Evolutionary conservation across 2,888 invertebrate species (phyloP), one percentile per base, ranked within the genome.

Genomic region (Tinea pellionella): DNA sequence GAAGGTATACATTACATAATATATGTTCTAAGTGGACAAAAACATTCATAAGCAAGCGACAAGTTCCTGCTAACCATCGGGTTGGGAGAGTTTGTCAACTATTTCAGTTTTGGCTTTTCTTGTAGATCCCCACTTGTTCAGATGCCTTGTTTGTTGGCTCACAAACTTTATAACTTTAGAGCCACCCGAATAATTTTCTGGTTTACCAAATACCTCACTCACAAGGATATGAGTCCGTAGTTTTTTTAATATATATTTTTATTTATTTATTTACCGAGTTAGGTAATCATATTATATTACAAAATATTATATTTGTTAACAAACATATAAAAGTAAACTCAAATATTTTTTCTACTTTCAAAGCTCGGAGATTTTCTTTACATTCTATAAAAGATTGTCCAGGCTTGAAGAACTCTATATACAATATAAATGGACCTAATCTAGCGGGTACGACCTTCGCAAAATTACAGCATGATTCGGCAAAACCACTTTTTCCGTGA

Each of bases 61-160:
- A 47, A 47, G 47, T 47, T 15, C 16, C 47, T 13, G 16, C 47
- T 53, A 53, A 53, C 51, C 16, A 51, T 24, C 53, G 53, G 53
- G 53, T 53, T 4, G 19, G 53, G 53, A 57, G 57, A 57, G 57
- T 57, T 57, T 57, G 57, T 32, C 32, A 57, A 57, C 57, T 57
- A 57, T 57, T 57, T 57, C 57, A 32, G 57, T 57, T 32, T 32
- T 30, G 32, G 57, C 30, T 32, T 57, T 57, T 32, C 24, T 15
- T 57, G 30, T 30, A 32, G 32, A 15, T 18, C 24, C 24, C 55
- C 47, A 47, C 47, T 47, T 47, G 47, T 47, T 4, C 47, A n/a
- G 24, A 24, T 9, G 19, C 19, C 53, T 53, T 53, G 53, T 53
- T 53, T 53, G 19, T 53, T 53, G 24, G 53, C 53, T 53, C 19